These are phyloP conservation scores for Cyclargus thomasi DNA, from an alignment of 1,140 invertebrate species.

Conservation along the genomic window DNA sequence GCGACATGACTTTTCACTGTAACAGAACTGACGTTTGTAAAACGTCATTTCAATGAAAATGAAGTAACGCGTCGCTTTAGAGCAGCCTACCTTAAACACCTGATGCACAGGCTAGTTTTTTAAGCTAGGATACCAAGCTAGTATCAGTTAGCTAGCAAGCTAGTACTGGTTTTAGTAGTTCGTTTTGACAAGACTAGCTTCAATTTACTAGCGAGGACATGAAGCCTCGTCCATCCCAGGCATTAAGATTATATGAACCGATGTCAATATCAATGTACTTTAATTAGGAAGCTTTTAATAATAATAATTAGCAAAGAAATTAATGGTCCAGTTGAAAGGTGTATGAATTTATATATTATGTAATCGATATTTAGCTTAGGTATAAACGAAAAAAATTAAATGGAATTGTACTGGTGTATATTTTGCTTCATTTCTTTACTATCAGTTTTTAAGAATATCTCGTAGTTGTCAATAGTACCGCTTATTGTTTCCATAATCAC, in stretches of 20 bases:
- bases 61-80: no score
- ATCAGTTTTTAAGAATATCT: not conserved
- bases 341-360: slow-evolving; percentile 12
- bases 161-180: no score
- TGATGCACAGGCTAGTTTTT: no score
- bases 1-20: no score
- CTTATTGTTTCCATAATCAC: not conserved
- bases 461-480: not conserved
- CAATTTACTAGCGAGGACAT: no score
- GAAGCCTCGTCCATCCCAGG: no score
- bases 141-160: no score
- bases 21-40: no score
- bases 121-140: no score
- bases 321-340: slow-evolving; percentile 8
- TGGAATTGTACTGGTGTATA: slow-evolving; percentile 7
- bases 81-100: no score
- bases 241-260: not conserved
- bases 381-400: not conserved
- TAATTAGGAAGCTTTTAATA: not conserved
- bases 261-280: not conserved
- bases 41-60: no score
- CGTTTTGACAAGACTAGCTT: no score
- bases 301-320: not conserved
- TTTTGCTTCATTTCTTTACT: not conserved
- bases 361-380: slow-evolving; percentile 3